phyloP scores from a whole-genome alignment of 2,113 vertebrate species.

The Excalfactoria chinensis region DNA sequence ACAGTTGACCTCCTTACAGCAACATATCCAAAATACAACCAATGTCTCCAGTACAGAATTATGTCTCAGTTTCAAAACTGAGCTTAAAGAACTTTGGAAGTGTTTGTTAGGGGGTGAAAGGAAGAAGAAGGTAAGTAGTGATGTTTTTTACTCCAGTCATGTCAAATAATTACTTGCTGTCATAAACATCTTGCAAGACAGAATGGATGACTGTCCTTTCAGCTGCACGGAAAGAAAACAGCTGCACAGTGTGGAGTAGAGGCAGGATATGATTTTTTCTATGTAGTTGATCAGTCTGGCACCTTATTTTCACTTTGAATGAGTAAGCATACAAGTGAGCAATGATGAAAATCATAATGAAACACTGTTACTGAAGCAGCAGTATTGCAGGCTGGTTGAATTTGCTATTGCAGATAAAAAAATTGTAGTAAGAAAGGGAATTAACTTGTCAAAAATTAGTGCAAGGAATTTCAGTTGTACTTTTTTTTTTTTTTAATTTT shows the following conservation, averaged over 20 bases:
- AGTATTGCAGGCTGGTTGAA: background rate
- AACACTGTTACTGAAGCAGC: background rate
- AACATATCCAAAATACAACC: background rate
- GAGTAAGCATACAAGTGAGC: background rate
- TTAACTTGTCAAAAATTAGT: background rate
- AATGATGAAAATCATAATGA: background rate
- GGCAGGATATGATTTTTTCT: background rate
- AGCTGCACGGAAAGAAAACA: background rate
- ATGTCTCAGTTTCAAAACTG: background rate
- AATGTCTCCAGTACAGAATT: background rate
- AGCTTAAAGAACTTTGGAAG: background rate
- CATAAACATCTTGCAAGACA: background rate
- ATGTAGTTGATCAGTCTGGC: background rate
- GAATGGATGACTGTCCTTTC: background rate
- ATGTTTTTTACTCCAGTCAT: background rate
- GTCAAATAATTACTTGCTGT: background rate
- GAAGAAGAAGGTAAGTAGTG: background rate
- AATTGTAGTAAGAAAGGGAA: background rate
- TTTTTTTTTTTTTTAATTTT: too few relatives aligned
- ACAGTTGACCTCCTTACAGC: background rate
- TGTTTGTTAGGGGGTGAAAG: background rate
- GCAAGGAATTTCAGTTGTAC: background rate
- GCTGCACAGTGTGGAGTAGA: background rate
- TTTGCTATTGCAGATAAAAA: background rate
- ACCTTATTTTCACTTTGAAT: background rate